A percentile compares a stretch with the other conserved stretches of the same genome.
Conservation (phyloP, 2,888 invertebrate species). For the Geotrupes spiniger region DNA sequence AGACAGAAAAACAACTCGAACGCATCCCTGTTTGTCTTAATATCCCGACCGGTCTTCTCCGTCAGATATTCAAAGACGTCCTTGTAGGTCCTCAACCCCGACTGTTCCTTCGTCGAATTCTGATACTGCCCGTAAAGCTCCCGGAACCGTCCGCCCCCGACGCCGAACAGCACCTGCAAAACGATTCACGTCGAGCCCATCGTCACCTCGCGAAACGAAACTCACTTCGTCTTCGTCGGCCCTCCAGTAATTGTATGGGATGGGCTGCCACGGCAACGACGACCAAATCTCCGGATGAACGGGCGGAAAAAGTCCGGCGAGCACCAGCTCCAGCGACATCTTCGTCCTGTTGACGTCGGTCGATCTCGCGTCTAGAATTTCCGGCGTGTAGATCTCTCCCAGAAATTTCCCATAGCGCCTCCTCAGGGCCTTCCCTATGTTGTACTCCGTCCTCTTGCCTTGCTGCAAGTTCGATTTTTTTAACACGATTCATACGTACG, state of each 20-base stretch:
- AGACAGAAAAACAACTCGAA: slow-evolving; percentile 2
- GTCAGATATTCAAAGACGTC: not conserved
- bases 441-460: slow-evolving; percentile 60
- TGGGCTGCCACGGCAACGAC: slow-evolving; percentile 2
- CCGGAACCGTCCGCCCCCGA: not conserved
- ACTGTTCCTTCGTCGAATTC: not conserved
- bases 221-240: not conserved
- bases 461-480: slow-evolving; percentile 53
- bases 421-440: slow-evolving; percentile 58
- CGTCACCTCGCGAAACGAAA: not conserved
- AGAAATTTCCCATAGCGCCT: slow-evolving; percentile 58
- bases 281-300: slow-evolving; percentile 47
- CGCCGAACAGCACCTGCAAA: not conserved
- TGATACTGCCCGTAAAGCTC: not conserved
- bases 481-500: slow-evolving; percentile 1
- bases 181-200: not conserved
- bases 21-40: not conserved
- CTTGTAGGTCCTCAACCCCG: not conserved
- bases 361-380: slow-evolving; percentile 60
- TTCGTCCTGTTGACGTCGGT: slow-evolving; percentile 67
- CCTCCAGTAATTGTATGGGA: slow-evolving; percentile 1
- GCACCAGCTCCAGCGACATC: slow-evolving; percentile 62
- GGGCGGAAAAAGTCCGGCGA: slow-evolving; percentile 65
- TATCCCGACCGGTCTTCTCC: not conserved
- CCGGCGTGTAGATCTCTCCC: slow-evolving; percentile 54